Evolutionary conservation across 2,888 invertebrate species (phyloP).

Genomic region (Drosophila anomelani): DNA sequence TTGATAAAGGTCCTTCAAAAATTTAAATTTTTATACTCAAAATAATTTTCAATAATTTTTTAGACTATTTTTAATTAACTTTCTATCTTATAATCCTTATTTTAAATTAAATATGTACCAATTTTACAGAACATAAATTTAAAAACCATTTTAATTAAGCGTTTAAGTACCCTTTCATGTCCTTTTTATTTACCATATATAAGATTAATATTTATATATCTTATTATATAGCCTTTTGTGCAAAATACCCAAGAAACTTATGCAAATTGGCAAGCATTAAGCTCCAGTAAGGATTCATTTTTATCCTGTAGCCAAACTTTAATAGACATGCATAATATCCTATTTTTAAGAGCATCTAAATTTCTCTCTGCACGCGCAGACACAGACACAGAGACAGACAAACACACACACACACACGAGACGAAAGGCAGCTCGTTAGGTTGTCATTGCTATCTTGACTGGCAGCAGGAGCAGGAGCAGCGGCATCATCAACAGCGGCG

Average conservation of each 20-base stretch:
- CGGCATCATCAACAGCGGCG: constrained; percentile 33
- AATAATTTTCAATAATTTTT: neutral
- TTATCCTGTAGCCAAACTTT: neutral
- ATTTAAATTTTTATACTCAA: neutral
- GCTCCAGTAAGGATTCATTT: no score
- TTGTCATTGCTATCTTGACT: constrained; percentile 78
- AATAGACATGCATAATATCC: constrained; percentile 6
- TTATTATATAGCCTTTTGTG: neutral
- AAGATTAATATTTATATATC: neutral
- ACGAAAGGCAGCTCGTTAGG: constrained; percentile 73
- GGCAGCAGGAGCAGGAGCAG: constrained; percentile 52
- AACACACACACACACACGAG: constrained; percentile 39
- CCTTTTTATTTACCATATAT: neutral
- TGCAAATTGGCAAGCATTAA: no score
- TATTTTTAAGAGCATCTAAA: constrained; percentile 38
- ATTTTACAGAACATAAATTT: neutral
- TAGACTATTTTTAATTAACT: neutral
- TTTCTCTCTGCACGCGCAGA: constrained; percentile 19
- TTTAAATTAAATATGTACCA: neutral
- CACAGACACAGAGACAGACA: constrained; percentile 16
- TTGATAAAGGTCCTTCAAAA: neutral
- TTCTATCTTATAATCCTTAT: no score
- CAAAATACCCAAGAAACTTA: no score
- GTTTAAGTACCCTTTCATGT: neutral
- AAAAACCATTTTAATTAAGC: neutral